Evolutionary conservation across 2,888 invertebrate genomes (phyloP).

Genomic region (Willowsia nigromaculata): DNA sequence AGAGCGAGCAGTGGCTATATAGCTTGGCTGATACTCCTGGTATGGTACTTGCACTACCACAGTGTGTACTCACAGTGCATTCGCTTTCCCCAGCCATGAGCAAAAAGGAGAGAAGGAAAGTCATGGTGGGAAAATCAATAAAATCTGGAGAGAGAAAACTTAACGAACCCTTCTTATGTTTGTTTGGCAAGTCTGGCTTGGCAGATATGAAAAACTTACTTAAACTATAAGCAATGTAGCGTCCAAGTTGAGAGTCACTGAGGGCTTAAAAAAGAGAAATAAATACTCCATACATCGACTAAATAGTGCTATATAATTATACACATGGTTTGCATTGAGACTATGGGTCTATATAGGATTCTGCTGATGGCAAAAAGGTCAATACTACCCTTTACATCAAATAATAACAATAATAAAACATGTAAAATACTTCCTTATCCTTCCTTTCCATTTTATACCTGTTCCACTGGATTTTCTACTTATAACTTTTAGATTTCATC

Average conservation of each 20-base stretch:
- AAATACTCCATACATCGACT: not conserved
- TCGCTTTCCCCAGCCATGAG: not conserved
- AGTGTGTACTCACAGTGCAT: not conserved
- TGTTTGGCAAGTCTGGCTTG: not conserved
- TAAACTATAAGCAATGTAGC: not conserved
- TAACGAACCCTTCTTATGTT: not conserved
- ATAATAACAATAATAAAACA: not conserved
- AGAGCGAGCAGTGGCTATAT: not conserved
- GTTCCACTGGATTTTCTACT: not conserved
- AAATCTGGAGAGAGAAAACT: slow-evolving; percentile 26
- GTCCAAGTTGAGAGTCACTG: not conserved
- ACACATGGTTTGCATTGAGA: not conserved
- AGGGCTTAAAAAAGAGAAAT: slow-evolving; percentile 9
- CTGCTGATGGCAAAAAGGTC: slow-evolving; percentile 52
- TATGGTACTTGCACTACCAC: not conserved
- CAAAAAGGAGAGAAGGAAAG: not conserved
- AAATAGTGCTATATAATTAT: not conserved
- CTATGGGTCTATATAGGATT: not conserved
- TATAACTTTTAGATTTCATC: not conserved
- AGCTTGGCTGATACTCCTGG: not conserved
- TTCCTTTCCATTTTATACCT: not conserved
- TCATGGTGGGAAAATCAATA: slow-evolving; percentile 49
- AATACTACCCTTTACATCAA: slow-evolving; percentile 35
- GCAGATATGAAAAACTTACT: not conserved
- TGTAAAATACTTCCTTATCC: slow-evolving; percentile 10